phyloP scores from a whole-genome alignment of 2,113 vertebrate species.

The Phalacrocorax carbo region DNA sequence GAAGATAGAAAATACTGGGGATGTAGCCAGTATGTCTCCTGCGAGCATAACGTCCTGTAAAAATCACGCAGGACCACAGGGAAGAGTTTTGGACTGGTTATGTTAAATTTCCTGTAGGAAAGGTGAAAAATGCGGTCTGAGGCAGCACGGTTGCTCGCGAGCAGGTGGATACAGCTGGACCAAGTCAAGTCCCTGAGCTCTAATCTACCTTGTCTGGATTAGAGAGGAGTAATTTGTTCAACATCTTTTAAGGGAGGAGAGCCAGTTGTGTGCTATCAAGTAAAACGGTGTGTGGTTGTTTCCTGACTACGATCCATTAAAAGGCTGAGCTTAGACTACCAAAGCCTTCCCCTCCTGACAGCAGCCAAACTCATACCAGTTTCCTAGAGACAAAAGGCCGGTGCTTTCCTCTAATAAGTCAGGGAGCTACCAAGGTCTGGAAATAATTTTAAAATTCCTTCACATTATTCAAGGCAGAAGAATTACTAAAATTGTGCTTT shows the following conservation, averaged over 20 bases:
- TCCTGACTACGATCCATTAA: constrained; percentile 45
- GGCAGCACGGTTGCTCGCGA: not conserved
- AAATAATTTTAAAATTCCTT: constrained; percentile 69
- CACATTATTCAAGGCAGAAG: constrained; percentile 67
- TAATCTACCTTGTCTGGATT: constrained; percentile 71
- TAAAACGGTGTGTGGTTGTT: constrained; percentile 43
- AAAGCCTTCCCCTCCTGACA: constrained; percentile 44
- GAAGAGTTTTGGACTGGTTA: not conserved
- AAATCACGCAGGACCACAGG: not conserved
- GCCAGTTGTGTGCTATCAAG: constrained; percentile 28
- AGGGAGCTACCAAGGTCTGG: constrained; percentile 49
- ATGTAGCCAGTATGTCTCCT: not conserved
- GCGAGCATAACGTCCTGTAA: not conserved
- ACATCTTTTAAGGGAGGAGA: constrained; percentile 44
- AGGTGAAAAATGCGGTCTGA: not conserved
- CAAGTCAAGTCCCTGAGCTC: constrained; percentile 54
- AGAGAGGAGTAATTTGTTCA: constrained; percentile 69
- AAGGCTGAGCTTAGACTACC: constrained; percentile 49
- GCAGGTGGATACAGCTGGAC: constrained; percentile 57
- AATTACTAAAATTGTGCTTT: constrained; percentile 66
- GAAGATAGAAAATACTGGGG: not conserved
- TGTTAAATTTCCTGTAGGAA: not conserved
- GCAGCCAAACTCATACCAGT: constrained; percentile 16
- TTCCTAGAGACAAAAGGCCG: constrained; percentile 29
- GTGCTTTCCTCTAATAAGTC: constrained; percentile 28